Base-by-base conservation (phyloP, 1,140 invertebrate genomes). In the Triops cancriformis region DNA sequence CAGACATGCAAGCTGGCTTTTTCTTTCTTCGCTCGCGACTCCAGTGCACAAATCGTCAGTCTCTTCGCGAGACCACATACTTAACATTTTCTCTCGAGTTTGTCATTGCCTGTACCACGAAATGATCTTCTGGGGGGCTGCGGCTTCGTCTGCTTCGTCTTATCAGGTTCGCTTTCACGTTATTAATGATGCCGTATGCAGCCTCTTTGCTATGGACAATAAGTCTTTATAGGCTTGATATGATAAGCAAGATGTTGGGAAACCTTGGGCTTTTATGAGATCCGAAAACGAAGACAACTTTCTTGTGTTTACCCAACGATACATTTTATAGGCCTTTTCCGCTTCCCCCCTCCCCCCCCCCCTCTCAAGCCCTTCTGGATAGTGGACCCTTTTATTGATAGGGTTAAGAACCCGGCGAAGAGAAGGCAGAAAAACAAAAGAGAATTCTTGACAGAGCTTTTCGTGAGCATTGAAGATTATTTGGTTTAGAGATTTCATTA, bases 191-290 rank as follows among this genome's bases (percentile, higher is more conserved):
- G 51, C 51, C 51, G 23, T 45, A 45, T 45, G 43, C 4, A 45
- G 43, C 43, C 43, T 45, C 43, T 64, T 64, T 18, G 51, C 51
- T 23, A 64, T 64, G 14, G 51, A 64, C 51, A 10, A 64, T 64
- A 64, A 64, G 51, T 64, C 51, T 64, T 64, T 64, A 64, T 64
- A 23, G 51, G 51, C 18, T 64, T 64, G n/a, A 64, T 64, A 64
- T 64, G 51, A 64, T 64, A 23, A 64, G 51, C 4, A 23, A 64
- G 51, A 64, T 64, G 51, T 64, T 64, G 23, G 51, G 51, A 64
- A 23, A n/a, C 51, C 23, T 64, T 64, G 14, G 14, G 18, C 51
- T 23, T 64, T 64, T 64, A 64, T 23, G 51, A 64, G 51, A 64
- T 64, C n/a, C 51, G 14, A 23, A 18, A 23, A 64, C 51, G 51